These are phyloP conservation scores for Seira sanloemensis DNA, from an alignment of 2,888 invertebrate genomes.

Conservation along the genomic window DNA sequence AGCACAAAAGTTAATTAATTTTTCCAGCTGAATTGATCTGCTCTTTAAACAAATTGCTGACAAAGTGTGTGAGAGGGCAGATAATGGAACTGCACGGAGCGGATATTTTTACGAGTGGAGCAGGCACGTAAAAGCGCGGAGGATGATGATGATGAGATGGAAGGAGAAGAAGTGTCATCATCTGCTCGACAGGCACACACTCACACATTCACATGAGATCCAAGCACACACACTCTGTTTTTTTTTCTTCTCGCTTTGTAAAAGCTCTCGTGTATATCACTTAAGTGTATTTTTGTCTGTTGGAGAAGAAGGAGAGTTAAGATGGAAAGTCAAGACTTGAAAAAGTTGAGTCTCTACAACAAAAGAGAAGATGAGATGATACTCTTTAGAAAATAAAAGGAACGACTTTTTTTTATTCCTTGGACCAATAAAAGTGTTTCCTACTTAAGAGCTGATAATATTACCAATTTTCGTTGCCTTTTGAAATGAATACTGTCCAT, in stretches of 20 bases:
- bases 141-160: no score
- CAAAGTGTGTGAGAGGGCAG: conserved; percentile 1
- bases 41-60: conserved; percentile 5
- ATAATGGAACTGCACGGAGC: neutral
- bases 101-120: neutral
- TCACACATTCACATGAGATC: neutral
- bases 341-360: conserved; percentile 1
- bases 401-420: neutral
- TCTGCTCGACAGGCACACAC: conserved; percentile 9
- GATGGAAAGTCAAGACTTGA: conserved; percentile 8
- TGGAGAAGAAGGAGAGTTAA: conserved; percentile 13
- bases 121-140: neutral
- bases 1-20: neutral
- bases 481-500: neutral
- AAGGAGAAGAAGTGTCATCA: conserved; percentile 14
- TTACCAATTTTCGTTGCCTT: conserved; percentile 11
- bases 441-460: conserved; percentile 20
- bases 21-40: conserved; percentile 1
- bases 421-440: conserved; percentile 17
- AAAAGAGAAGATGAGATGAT: conserved; percentile 18
- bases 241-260: neutral
- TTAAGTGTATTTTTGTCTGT: conserved; percentile 7
- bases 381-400: neutral
- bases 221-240: neutral
- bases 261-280: conserved; percentile 18